phyloP scores from a whole-genome alignment of 2,888 invertebrate genomes.

The Dorcus parallelipipedus region DNA sequence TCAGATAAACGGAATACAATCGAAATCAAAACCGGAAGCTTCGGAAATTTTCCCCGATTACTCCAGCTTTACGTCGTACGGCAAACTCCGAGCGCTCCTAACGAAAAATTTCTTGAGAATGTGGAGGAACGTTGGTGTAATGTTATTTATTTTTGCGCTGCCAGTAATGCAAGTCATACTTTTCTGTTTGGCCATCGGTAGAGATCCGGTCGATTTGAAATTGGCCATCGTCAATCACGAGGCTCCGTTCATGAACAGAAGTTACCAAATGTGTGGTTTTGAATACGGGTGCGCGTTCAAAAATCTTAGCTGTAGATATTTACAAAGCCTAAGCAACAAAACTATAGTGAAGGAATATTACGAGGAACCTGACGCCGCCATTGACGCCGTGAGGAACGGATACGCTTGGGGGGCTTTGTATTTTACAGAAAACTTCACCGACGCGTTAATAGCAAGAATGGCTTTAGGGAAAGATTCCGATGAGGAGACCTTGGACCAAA shows the following conservation, averaged over 20 bases:
- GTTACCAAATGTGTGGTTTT: conserved; percentile 54
- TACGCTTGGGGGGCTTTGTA: conserved; percentile 86
- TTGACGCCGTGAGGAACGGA: conserved; percentile 70
- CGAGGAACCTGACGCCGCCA: conserved; percentile 62
- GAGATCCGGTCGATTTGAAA: conserved; percentile 78
- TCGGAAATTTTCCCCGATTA: conserved; percentile 54
- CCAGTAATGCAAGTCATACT: conserved; percentile 92
- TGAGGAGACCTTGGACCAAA: conserved; percentile 81
- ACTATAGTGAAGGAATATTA: conserved; percentile 72
- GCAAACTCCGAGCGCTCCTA: conserved; percentile 79
- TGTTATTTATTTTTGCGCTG: conserved; percentile 89
- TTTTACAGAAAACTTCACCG: conserved; percentile 87
- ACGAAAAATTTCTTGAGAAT: conserved; percentile 87
- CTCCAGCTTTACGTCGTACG: conserved; percentile 67
- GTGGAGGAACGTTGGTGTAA: conserved; percentile 90
- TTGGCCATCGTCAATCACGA: conserved; percentile 83
- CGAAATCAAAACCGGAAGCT: conserved; percentile 15
- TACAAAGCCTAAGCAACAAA: conserved; percentile 68
- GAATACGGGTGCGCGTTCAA: conserved; percentile 65
- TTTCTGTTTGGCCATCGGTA: conserved; percentile 88
- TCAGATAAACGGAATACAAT: conserved; percentile 19
- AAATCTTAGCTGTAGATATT: conserved; percentile 75
- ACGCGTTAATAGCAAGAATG: conserved; percentile 77
- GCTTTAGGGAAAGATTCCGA: conserved; percentile 78
- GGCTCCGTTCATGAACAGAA: conserved; percentile 45